Percentiles rank a stretch among this genome's conserved stretches.
These are phyloP conservation scores for Pseudomyrmex flavicornis DNA, from an alignment of 1,140 invertebrate species.

Conservation along the genomic window DNA sequence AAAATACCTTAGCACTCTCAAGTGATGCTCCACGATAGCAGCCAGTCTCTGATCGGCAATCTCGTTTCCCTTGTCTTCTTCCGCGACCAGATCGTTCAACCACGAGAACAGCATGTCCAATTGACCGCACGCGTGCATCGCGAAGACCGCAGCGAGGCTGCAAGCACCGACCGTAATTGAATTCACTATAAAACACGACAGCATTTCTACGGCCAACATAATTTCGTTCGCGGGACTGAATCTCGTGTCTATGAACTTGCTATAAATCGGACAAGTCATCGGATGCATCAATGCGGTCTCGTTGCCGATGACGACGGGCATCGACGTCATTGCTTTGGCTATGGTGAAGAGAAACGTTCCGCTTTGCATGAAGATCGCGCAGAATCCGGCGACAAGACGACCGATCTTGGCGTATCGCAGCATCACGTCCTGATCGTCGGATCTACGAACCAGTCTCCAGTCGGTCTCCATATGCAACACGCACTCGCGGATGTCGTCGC, in stretches of 20 bases:
- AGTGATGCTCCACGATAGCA: conserved; percentile 72
- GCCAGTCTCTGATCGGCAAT: conserved; percentile 62
- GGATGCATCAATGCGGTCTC: conserved; percentile 54
- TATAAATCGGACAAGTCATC: conserved; percentile 62
- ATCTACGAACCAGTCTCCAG: conserved; percentile 38
- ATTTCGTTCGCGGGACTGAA: conserved; percentile 65
- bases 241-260: conserved; percentile 58
- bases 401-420: conserved; percentile 44
- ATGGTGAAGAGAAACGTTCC: conserved; percentile 24
- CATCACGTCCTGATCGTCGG: conserved; percentile 63
- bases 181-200: conserved; percentile 59
- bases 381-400: conserved; percentile 53
- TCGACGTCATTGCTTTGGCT: conserved; percentile 27
- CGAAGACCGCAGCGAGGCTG: conserved; percentile 71
- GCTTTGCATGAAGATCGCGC: conserved; percentile 60
- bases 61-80: background rate
- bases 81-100: conserved; percentile 44
- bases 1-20: conserved; percentile 63
- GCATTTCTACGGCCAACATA: conserved; percentile 29
- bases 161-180: conserved; percentile 65
- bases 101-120: conserved; percentile 70
- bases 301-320: conserved; percentile 44
- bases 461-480: conserved; percentile 58
- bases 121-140: conserved; percentile 74
- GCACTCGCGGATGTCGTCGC: conserved; percentile 43